Evolutionary conservation across 2,797 vertebrate species (phyloP).

Genomic region (Bradypodion ventrale): DNA sequence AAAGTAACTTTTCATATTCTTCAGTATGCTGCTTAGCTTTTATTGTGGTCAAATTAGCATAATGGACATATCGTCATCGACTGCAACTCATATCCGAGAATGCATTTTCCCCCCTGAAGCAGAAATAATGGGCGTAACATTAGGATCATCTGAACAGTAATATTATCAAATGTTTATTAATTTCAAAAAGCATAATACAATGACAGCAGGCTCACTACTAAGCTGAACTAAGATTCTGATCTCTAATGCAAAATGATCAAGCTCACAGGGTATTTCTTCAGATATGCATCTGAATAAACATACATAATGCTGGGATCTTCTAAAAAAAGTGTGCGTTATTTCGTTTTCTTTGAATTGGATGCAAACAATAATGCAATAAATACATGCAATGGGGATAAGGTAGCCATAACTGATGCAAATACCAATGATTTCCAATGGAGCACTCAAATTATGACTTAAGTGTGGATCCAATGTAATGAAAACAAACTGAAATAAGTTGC

Average conservation of each 20-base stretch:
- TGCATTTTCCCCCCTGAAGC: too few species aligned
- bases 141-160: slow-evolving; percentile 40
- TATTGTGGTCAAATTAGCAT: not conserved
- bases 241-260: not conserved
- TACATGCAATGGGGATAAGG: not conserved
- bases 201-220: not conserved
- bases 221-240: not conserved
- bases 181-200: not conserved
- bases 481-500: not conserved
- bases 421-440: not conserved
- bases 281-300: not conserved
- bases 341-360: not conserved
- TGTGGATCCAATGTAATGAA: not conserved
- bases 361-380: not conserved
- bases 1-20: slow-evolving; percentile 48
- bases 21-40: slow-evolving; percentile 43
- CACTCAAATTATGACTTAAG: not conserved
- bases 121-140: too few species aligned
- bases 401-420: not conserved
- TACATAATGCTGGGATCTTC: not conserved
- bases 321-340: not conserved
- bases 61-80: too few species aligned
- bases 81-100: too few species aligned
- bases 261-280: not conserved
- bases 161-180: slow-evolving; percentile 2